These are phyloP conservation scores for Yponomeuta malinellus DNA, from an alignment of 2,888 invertebrate genomes.

Conservation along the genomic window DNA sequence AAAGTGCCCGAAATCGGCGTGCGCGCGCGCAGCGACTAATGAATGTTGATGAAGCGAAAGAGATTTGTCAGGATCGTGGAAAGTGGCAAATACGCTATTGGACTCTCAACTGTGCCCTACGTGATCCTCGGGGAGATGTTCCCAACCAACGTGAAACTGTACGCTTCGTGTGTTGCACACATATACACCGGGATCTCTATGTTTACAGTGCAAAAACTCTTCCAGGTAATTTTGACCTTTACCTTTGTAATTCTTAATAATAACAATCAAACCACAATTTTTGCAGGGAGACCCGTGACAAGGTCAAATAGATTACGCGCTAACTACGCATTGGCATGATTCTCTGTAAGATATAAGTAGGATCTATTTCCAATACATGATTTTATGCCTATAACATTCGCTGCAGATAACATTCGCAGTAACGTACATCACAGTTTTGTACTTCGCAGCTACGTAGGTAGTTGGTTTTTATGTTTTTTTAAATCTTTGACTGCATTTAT, in stretches of 20 bases:
- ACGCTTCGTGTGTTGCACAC: slow-evolving; percentile 77
- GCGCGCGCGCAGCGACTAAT: too few species aligned
- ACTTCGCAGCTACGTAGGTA: too few species aligned
- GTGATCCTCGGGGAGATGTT: slow-evolving; percentile 79
- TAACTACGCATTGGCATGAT: neutral
- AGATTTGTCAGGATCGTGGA: too few species aligned
- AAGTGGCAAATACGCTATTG: slow-evolving; percentile 63
- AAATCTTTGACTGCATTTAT: too few species aligned
- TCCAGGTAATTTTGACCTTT: slow-evolving; percentile 60
- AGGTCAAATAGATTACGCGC: neutral
- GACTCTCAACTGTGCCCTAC: slow-evolving; percentile 77
- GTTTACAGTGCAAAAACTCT: slow-evolving; percentile 77
- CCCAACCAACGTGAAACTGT: slow-evolving; percentile 77
- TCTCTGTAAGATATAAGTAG: neutral
- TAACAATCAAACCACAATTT: neutral
- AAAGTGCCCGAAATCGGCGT: too few species aligned
- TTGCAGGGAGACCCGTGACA: neutral
- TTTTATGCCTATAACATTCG: too few species aligned
- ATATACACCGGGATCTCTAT: slow-evolving; percentile 76
- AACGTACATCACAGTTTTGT: too few species aligned
- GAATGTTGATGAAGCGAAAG: too few species aligned
- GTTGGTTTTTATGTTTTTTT: too few species aligned
- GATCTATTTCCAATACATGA: neutral
- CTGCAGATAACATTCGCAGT: too few species aligned
- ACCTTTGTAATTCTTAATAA: neutral